phyloP scores from a whole-genome alignment of 1,140 invertebrate genomes.

The Panagrolaimus sp. region DNA sequence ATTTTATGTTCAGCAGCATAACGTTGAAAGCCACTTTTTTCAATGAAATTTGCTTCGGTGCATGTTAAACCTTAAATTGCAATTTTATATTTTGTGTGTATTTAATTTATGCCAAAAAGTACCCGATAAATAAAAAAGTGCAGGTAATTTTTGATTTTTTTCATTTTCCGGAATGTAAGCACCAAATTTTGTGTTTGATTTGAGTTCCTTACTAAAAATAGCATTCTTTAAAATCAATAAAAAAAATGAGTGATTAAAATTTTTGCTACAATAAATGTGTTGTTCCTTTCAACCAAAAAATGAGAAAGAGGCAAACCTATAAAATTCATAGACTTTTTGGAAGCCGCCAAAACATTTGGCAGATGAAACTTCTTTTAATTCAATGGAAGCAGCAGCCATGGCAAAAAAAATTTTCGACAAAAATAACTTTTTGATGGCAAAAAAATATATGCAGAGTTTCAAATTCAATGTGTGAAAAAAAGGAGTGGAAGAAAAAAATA shows the following conservation, averaged over 20 bases:
- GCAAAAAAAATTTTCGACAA: no score
- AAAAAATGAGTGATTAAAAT: neutral
- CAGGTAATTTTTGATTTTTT: constrained; percentile 70
- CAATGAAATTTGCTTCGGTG: constrained; percentile 90
- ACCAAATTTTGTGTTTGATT: constrained; percentile 87
- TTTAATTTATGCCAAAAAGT: constrained; percentile 20
- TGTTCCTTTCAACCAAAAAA: no score
- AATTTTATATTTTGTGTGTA: constrained; percentile 14
- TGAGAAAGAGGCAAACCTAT: constrained; percentile 29
- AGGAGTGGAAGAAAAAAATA: no score
- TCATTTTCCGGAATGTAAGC: constrained; percentile 75
- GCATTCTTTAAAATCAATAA: constrained; percentile 14
- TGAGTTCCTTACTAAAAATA: constrained; percentile 68
- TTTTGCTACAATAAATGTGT: no score
- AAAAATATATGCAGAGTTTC: no score
- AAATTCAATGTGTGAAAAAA: no score
- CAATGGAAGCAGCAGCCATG: neutral
- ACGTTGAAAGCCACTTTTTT: constrained; percentile 85
- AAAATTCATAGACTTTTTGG: constrained; percentile 46
- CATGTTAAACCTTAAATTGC: constrained; percentile 74
- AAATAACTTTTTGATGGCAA: no score
- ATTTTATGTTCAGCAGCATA: constrained; percentile 76
- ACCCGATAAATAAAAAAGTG: constrained; percentile 86
- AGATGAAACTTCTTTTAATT: constrained; percentile 19
- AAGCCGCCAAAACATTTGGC: constrained; percentile 35